Conservation (phyloP, 2,797 vertebrate species). For the Cetoscarus ocellatus region DNA sequence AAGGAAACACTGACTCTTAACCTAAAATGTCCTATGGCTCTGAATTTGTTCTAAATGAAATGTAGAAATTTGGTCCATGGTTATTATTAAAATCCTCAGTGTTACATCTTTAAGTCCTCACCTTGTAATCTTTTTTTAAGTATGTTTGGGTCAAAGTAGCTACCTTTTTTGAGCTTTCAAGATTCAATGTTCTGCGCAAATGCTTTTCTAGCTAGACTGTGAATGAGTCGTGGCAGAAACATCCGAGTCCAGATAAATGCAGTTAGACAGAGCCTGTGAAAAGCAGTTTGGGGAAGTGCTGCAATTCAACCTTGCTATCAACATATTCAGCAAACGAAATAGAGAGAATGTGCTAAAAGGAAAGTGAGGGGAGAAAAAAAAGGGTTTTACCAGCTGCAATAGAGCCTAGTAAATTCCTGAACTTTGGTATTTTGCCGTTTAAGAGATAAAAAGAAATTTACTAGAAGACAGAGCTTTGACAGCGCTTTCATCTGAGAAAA, state of each 20-base stretch:
- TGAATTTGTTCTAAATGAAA: too few species aligned
- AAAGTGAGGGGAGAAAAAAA: background rate
- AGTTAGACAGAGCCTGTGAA: conserved; percentile 13
- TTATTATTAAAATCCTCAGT: background rate
- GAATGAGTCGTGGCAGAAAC: background rate
- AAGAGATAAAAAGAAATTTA: background rate
- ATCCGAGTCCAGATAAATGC: background rate
- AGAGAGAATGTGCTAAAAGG: background rate
- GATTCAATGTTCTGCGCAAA: too few species aligned
- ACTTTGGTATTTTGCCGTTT: background rate
- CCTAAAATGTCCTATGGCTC: too few species aligned
- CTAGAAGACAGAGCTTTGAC: background rate
- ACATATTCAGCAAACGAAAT: background rate
- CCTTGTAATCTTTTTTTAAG: background rate
- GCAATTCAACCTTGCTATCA: background rate
- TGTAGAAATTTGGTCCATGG: too few species aligned
- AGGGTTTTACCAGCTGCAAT: background rate
- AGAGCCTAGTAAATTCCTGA: background rate
- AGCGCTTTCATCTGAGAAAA: background rate
- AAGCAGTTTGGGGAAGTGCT: conserved; percentile 4
- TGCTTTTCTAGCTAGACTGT: background rate
- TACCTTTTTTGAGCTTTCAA: too few species aligned
- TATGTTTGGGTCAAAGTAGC: too few species aligned
- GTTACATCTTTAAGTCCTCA: background rate
- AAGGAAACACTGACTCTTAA: too few species aligned